Evolutionary conservation across 2,888 invertebrate species (phyloP).

Genomic region (Netelia fuscicornis): DNA sequence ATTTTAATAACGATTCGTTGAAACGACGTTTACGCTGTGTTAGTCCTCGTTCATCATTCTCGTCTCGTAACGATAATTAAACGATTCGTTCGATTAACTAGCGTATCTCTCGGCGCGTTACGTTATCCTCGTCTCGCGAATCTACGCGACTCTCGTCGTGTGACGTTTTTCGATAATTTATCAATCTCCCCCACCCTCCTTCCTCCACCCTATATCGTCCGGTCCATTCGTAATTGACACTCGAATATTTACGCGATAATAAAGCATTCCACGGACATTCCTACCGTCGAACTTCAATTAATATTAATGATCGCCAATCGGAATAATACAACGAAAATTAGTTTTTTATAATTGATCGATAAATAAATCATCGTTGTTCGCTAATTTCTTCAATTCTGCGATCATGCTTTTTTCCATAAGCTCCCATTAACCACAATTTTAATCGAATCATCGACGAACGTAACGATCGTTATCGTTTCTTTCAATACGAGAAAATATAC

Average conservation of each 20-base stretch:
- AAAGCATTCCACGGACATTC: neutral
- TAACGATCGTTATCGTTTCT: too few relatives aligned
- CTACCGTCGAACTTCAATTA: neutral
- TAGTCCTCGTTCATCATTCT: conserved; percentile 23
- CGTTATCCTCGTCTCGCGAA: neutral
- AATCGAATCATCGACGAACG: too few relatives aligned
- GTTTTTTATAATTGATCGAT: neutral
- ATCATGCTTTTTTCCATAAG: too few relatives aligned
- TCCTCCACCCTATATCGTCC: too few relatives aligned
- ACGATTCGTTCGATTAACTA: conserved; percentile 50
- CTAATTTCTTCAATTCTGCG: too few relatives aligned
- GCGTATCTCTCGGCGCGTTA: neutral
- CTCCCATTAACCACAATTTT: too few relatives aligned
- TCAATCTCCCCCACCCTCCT: neutral
- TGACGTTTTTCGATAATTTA: neutral
- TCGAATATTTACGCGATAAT: neutral
- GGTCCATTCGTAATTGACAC: conserved; percentile 1
- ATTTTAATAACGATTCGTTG: conserved; percentile 31
- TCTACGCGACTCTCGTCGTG: neutral
- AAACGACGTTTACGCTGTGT: conserved; percentile 27
- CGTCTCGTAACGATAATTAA: conserved; percentile 31
- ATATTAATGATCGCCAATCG: neutral
- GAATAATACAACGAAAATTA: neutral
- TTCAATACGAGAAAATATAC: neutral
- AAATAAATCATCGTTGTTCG: neutral